Evolutionary conservation across 2,888 invertebrate genomes (phyloP), one percentile per base, ranked within the genome.

Genomic region (Liopterus haemorrhoidalis): DNA sequence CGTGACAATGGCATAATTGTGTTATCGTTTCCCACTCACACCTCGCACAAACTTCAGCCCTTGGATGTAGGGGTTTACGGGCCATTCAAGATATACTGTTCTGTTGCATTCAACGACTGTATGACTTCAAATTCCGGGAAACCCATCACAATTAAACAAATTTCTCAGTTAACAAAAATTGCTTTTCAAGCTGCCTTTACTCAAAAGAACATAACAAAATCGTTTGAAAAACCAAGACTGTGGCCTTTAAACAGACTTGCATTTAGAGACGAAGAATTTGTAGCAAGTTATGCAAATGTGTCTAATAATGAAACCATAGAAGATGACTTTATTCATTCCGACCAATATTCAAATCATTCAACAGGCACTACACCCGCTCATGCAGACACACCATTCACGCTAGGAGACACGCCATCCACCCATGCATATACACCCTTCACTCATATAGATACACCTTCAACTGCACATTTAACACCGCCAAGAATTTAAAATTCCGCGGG

Each of bases 11-110:
- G 63, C 4, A 56, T 67, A 31, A 49, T 61, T 16, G 37, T 63
- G 41, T 43, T 63, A 11, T 57, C 61, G 9, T 58, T 66, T 44
- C 60, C 63, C 16, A 61, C 61, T 5, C 61, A 64, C 37, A 58
- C 57, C 43, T 50, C 53, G 25, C 61, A 64, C 48, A 54, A 54
- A 39, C 41, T 62, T 9, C 62, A 64, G 49, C 61, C 61, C 16
- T 39, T 61, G 14, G 58, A 57, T 43, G 44, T 48, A 9, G 36
- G 53, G 18, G 56, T 63, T 4, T 59, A 50, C 51, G 54, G 55
- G 8, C 56, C 61, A 18, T 59, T 61, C 36, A 62, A 62, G 44
- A 49, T 50, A 14, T 58, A 54, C 12, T 55, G 51, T 32, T 51
- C 54, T 38, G 48, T 46, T 41, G 54, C 50, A 12, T 53, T 49